These are phyloP conservation scores for Lycocerus yunnanus DNA, from an alignment of 2,888 invertebrate species.

Conservation along the genomic window DNA sequence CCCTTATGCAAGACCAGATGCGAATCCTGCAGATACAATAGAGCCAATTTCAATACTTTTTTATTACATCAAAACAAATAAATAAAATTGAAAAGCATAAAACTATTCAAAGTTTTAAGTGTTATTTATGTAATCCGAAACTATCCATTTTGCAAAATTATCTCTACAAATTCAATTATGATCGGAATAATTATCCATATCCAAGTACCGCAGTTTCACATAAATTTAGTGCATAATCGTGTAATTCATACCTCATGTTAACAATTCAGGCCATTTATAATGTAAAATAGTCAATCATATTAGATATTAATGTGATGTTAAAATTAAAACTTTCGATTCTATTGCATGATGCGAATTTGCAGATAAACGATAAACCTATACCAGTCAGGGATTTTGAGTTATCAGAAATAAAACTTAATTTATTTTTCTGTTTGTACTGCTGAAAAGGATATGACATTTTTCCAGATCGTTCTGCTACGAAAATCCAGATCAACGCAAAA, in stretches of 20 bases:
- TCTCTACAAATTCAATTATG: not conserved
- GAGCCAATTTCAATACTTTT: not conserved
- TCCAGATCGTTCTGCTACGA: too few relatives aligned
- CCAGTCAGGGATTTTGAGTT: too few relatives aligned
- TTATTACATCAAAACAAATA: slow-evolving; percentile 1
- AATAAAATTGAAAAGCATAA: not conserved
- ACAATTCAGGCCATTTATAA: not conserved
- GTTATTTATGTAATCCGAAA: not conserved
- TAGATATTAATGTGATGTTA: not conserved
- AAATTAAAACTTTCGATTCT: not conserved
- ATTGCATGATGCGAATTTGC: too few relatives aligned
- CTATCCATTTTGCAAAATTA: not conserved
- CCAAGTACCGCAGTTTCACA: not conserved
- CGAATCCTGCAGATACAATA: slow-evolving; percentile 16
- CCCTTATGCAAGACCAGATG: slow-evolving; percentile 22
- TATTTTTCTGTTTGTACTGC: too few relatives aligned
- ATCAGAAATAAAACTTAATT: too few relatives aligned
- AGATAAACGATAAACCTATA: too few relatives aligned
- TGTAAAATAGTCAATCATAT: not conserved
- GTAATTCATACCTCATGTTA: not conserved
- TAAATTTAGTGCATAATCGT: not conserved
- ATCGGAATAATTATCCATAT: not conserved
- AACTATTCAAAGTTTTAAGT: not conserved
- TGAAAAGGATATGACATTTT: too few relatives aligned
- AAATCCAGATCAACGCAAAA: too few relatives aligned